A percentile compares a stretch with the other conserved stretches of the same genome.
Evolutionary conservation across 2,113 vertebrate genomes (phyloP).

Genomic region (Tenrec ecaudatus): DNA sequence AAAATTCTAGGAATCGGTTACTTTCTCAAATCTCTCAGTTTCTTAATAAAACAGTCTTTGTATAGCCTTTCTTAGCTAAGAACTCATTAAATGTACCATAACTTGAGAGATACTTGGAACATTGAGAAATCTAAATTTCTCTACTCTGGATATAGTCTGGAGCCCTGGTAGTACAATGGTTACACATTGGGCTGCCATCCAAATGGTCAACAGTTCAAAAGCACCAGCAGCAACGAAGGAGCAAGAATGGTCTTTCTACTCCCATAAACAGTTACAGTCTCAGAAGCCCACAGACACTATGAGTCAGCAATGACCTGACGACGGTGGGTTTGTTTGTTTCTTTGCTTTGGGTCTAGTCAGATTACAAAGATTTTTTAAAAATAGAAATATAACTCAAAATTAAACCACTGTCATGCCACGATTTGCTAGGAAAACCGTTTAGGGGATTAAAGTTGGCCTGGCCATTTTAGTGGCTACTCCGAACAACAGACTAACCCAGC

Average conservation of each 20-base stretch:
- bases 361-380: background rate
- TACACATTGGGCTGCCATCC: too few relatives aligned
- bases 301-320: too few relatives aligned
- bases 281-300: too few relatives aligned
- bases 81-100: background rate
- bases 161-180: too few relatives aligned
- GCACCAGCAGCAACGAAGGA: too few relatives aligned
- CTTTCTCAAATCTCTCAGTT: background rate
- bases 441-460: slow-evolving; percentile 15
- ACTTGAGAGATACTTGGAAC: background rate
- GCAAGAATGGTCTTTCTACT: too few relatives aligned
- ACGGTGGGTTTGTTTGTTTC: too few relatives aligned
- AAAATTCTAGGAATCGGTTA: background rate
- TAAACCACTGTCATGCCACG: background rate
- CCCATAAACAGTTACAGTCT: too few relatives aligned
- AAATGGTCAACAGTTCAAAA: too few relatives aligned
- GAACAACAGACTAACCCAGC: background rate
- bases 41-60: background rate
- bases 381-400: background rate
- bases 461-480: background rate
- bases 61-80: background rate
- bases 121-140: background rate
- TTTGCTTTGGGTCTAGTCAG: background rate
- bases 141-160: background rate
- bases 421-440: background rate